Conservation (phyloP, 2,113 vertebrate species). For the Onychostoma macrolepis region DNA sequence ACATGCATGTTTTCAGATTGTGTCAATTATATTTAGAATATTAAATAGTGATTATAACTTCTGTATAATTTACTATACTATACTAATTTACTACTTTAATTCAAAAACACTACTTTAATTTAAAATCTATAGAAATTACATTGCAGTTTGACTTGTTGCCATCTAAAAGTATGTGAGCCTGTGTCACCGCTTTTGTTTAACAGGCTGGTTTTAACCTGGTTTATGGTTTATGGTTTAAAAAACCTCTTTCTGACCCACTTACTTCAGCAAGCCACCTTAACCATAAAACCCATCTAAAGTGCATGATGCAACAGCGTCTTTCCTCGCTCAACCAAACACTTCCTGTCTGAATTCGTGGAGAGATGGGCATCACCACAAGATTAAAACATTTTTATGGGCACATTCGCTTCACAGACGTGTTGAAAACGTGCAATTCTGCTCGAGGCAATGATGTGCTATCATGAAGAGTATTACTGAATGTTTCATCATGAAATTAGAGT, state of each 20-base stretch:
- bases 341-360: constrained; percentile 49
- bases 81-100: too few relatives aligned
- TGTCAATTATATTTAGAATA: background rate
- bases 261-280: constrained; percentile 39
- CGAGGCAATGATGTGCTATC: constrained; percentile 50
- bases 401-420: constrained; percentile 47
- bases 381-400: constrained; percentile 56
- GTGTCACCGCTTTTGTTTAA: background rate
- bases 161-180: background rate
- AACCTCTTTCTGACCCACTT: constrained; percentile 34
- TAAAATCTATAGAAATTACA: background rate
- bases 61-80: background rate
- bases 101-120: constrained; percentile 2
- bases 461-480: constrained; percentile 51
- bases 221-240: background rate
- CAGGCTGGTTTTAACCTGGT: background rate
- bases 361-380: constrained; percentile 53
- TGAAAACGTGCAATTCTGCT: constrained; percentile 53
- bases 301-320: constrained; percentile 44
- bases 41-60: background rate
- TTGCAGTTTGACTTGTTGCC: background rate
- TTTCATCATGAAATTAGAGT: constrained; percentile 62
- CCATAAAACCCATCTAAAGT: constrained; percentile 26
- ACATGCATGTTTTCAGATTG: background rate
- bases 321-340: constrained; percentile 42